Base-by-base conservation (phyloP, 2,888 invertebrate genomes). In the Campopleginae sp. region DNA sequence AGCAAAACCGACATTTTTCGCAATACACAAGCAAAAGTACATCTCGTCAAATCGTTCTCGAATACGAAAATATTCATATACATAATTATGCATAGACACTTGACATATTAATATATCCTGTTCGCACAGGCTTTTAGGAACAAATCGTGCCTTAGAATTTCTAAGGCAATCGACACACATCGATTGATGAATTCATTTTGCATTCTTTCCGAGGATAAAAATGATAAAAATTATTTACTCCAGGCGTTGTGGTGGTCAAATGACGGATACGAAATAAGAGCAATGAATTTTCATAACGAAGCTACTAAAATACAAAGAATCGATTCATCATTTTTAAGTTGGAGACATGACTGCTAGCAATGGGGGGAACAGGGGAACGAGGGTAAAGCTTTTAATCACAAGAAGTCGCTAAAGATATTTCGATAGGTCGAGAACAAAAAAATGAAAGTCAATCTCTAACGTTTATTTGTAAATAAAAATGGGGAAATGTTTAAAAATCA, bases 101-200 rank as follows among this genome's bases (percentile, higher is more conserved):
- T 58, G 1, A 58, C 27, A 74, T 82, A 82, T 71, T 65, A 51
- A 42, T 77, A 80, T 23, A 84, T 88, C 82, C 88, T 89, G 85
- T 90, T 91, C 90, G 91, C 89, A 89, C 90, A 89, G 89, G 90
- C 88, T 88, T 88, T 87, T 83, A 87, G 76, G 84, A 84, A 84
- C 86, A 87, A 88, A 81, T 79, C 88, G 88, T 91, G 88, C 89
- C 86, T 88, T 89, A 90, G 89, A 77, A 90, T 86, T 85, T 77
- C 85, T 38, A 71, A 42, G 63, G 31, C 31, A 70, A 77, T 79
- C 70, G 78, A 71, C 38, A 12, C 3, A 74, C 23, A 76, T 80
- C 58, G 61, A 84, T 80, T 48, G 48, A 76, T 71, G 27, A 58
- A 58, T 48, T 80, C 78, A 31, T 71, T 70, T 75, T 58, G 42